Percentiles rank a stretch among this genome's conserved stretches.
phyloP scores from a whole-genome alignment of 2,113 vertebrate species.

The Hippocampus guttulatus region DNA sequence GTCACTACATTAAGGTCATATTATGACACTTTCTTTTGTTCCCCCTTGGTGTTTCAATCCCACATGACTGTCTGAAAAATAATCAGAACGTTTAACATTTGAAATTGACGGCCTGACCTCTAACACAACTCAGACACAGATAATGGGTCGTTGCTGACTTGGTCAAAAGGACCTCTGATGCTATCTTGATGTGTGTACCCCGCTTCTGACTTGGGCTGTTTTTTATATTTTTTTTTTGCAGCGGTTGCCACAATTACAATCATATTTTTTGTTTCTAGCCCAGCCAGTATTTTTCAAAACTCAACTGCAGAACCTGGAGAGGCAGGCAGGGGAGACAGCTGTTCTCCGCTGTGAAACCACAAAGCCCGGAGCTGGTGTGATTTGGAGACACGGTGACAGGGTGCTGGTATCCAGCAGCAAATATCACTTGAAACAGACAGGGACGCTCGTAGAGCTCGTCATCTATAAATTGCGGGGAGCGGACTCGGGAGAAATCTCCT shows the following conservation, averaged over 20 bases:
- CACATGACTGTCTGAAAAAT: too few species aligned
- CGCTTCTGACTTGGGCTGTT: not conserved
- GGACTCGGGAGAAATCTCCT: constrained; percentile 73
- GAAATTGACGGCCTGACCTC: too few species aligned
- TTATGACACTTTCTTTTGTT: too few species aligned
- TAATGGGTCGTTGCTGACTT: not conserved
- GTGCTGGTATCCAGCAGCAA: constrained; percentile 66
- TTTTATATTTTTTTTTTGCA: not conserved
- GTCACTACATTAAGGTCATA: too few species aligned
- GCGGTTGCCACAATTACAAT: constrained; percentile 7
- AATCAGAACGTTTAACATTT: not conserved
- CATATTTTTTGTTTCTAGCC: constrained; percentile 47
- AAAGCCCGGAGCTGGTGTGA: constrained; percentile 62
- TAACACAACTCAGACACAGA: not conserved
- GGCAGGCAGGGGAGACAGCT: constrained; percentile 48
- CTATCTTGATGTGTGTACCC: not conserved
- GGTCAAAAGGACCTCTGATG: not conserved
- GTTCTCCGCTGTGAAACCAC: constrained; percentile 62
- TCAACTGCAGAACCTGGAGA: constrained; percentile 58
- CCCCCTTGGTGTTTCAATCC: too few species aligned
- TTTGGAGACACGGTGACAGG: constrained; percentile 62
- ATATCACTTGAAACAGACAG: constrained; percentile 69
- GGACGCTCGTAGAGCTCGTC: constrained; percentile 56
- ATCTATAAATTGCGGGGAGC: constrained; percentile 60
- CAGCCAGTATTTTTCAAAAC: constrained; percentile 68